A percentile compares a stretch with the other conserved stretches of the same genome.
These are phyloP conservation scores for Piaya cayana DNA, from an alignment of 2,113 vertebrate species.

Conservation along the genomic window DNA sequence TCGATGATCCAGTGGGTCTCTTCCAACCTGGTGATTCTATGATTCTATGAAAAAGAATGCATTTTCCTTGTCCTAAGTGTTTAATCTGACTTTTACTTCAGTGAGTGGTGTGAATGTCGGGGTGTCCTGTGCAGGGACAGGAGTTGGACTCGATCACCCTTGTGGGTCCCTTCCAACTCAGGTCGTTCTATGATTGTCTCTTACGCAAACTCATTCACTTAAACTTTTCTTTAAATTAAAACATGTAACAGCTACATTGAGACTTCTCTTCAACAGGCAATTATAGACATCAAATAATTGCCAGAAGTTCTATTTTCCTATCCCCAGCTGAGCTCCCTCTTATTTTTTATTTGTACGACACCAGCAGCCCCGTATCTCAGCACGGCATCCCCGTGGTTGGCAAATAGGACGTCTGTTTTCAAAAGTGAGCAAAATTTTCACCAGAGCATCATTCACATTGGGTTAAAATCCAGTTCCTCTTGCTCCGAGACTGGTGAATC, in stretches of 20 bases:
- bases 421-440: neutral
- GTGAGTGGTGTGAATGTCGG: too few species aligned
- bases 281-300: neutral
- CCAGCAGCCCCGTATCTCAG: neutral
- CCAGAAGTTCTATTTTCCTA: neutral
- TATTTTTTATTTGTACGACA: too few species aligned
- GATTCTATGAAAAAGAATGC: neutral
- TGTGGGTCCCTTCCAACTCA: too few species aligned
- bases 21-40: too few species aligned
- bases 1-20: too few species aligned
- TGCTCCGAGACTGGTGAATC: neutral
- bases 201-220: too few species aligned
- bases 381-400: rapidly evolving
- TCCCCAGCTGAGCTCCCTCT: neutral
- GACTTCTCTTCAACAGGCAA: neutral
- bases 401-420: neutral
- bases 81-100: neutral
- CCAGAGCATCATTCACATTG: neutral
- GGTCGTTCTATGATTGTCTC: too few species aligned
- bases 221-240: neutral
- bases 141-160: too few species aligned
- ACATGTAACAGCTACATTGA: too few species aligned
- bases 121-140: too few species aligned
- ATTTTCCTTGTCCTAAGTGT: neutral
- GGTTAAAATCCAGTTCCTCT: neutral